Base-by-base conservation (phyloP, 1,140 invertebrate genomes). In the Wasmannia auropunctata region DNA sequence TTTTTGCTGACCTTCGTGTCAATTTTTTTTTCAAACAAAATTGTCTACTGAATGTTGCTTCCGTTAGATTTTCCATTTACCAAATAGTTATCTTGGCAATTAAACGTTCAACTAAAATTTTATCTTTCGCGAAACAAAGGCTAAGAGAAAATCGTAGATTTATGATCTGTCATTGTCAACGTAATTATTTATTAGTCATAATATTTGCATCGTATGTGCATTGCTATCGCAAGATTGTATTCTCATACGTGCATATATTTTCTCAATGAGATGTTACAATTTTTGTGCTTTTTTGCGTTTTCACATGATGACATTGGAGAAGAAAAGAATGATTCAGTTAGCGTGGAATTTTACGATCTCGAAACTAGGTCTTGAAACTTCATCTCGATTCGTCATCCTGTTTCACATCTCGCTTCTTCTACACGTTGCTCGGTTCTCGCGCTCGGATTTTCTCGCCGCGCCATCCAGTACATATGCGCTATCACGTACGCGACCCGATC, bases 351-450 rank as follows among this genome's bases (percentile, higher is more conserved):
- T 63, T 25, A 49, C 31, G 25, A 74, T 37, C 43, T 22, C 40
- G 34, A 65, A 72, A 62, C 86, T 65, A 19, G 34, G 22, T 65
- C 4, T 56, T 54, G 72, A 72, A 76, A 86, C 22, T 76, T 46
- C 40, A 69, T 81, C 31, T 51, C 46, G 16, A 83, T 83, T 86
- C 25, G 31, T 83, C 43, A 83, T 86, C 31, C 56, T 49, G 28
- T 72, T 69, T 43, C 25, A 11, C 11, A 22, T 5, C 10, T 40
- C 31, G 14, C 16, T 69, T n/a, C 67, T 77, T 43, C 14, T 22
- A 22, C 11, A 31, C 60, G 46, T n/a, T n/a, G n/a, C n/a, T n/a
- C n/a, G n/a, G n/a, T 19, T 25, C 34, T 37, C 62, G n/a, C 31
- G 10, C 14, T 28, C n/a, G 16, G 16, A 22, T 22, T 58, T 25